A percentile compares a stretch with the other conserved stretches of the same genome.
phyloP scores from a whole-genome alignment of 2,888 invertebrate species.

The Digitonthophagus gazella region DNA sequence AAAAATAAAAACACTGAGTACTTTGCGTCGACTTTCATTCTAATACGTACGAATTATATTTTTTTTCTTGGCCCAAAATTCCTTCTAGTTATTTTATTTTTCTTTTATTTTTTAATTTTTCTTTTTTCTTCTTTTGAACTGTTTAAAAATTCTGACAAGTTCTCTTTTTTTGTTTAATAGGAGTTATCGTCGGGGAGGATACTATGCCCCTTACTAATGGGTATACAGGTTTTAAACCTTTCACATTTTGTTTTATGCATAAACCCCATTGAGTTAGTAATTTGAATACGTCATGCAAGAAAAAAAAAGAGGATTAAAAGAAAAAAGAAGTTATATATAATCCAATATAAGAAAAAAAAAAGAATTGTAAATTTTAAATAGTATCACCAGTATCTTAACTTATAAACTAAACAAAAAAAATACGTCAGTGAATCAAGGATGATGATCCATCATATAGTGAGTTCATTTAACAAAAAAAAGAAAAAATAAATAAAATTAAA shows the following conservation, averaged over 20 bases:
- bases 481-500: not conserved
- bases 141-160: conserved; percentile 45
- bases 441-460: not conserved
- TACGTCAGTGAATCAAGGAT: not conserved
- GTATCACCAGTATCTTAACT: not conserved
- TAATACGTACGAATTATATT: not conserved
- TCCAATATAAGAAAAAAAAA: conserved; percentile 7
- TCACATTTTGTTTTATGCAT: conserved; percentile 41
- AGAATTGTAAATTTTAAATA: not conserved
- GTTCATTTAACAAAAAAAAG: not conserved
- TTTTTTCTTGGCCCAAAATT: not conserved
- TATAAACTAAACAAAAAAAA: not conserved
- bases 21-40: not conserved
- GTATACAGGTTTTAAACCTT: conserved; percentile 42
- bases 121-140: conserved; percentile 39
- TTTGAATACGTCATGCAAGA: conserved; percentile 23
- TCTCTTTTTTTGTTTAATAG: conserved; percentile 59
- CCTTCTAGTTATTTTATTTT: not conserved
- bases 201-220: conserved; percentile 68
- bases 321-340: conserved; percentile 22
- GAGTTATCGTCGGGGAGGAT: conserved; percentile 67
- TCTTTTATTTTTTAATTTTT: conserved; percentile 4
- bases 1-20: not conserved
- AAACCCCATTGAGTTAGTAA: conserved; percentile 29
- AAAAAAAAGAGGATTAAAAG: conserved; percentile 27